These are phyloP conservation scores for Cherax quadricarinatus DNA, from an alignment of 1,140 invertebrate genomes.

Conservation along the genomic window DNA sequence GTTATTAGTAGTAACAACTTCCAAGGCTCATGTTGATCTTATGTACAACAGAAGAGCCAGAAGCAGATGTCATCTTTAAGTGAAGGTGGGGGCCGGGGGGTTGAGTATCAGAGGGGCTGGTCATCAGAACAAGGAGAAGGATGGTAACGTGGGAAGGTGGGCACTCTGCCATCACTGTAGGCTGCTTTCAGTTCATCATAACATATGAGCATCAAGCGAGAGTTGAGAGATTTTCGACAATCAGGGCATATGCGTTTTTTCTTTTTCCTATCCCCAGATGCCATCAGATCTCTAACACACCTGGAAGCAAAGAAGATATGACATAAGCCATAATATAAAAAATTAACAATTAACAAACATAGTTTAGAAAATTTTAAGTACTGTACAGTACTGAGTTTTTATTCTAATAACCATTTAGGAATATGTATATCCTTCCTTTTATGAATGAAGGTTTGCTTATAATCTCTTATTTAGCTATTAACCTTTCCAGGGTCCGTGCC, in stretches of 20 bases:
- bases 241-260: constrained; percentile 81
- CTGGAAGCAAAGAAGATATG: constrained; percentile 76
- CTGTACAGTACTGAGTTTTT: no score
- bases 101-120: constrained; percentile 64
- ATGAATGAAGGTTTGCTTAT: no score
- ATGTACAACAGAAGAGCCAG: constrained; percentile 61
- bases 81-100: constrained; percentile 25
- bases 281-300: constrained; percentile 84
- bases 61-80: constrained; percentile 54
- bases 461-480: no score
- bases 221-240: constrained; percentile 82
- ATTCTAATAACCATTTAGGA: no score
- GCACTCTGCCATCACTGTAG: constrained; percentile 55
- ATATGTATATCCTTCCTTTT: no score
- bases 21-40: background rate
- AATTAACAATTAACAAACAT: background rate
- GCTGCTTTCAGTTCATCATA: constrained; percentile 74
- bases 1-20: no score
- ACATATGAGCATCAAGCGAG: constrained; percentile 78
- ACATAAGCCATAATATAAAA: background rate
- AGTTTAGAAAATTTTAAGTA: background rate
- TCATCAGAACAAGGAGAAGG: constrained; percentile 59
- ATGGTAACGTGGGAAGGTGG: constrained; percentile 54
- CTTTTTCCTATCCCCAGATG: constrained; percentile 81
- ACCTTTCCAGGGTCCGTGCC: no score